Conservation (phyloP, 1,140 invertebrate genomes). For the Phenacoccus solenopsis region DNA sequence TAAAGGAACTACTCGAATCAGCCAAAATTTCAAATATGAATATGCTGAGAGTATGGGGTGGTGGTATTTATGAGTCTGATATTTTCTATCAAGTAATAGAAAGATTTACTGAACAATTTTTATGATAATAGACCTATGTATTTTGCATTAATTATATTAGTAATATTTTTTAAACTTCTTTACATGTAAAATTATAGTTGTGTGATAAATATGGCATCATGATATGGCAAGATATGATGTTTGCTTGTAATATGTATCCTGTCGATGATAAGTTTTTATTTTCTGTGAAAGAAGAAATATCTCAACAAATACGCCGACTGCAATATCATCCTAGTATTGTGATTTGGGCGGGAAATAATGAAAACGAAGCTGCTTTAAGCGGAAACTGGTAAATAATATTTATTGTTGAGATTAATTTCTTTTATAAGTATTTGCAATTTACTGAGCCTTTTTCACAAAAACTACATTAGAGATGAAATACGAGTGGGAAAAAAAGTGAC, state of each 20-base stretch:
- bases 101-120: no score
- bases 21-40: conserved; percentile 77
- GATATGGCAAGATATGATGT: conserved; percentile 94
- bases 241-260: conserved; percentile 94
- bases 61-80: conserved; percentile 87
- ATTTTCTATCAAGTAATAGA: conserved; percentile 74
- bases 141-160: background rate
- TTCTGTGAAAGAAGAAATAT: conserved; percentile 62
- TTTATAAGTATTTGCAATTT: no score
- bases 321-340: conserved; percentile 81
- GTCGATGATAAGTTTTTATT: conserved; percentile 53
- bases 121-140: no score
- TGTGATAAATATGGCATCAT: conserved; percentile 70
- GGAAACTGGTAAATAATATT: conserved; percentile 54
- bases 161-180: background rate
- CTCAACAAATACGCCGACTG: conserved; percentile 69
- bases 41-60: conserved; percentile 93
- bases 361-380: conserved; percentile 84
- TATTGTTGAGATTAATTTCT: background rate
- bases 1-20: conserved; percentile 50
- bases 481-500: no score
- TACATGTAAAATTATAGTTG: conserved; percentile 27
- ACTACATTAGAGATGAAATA: no score
- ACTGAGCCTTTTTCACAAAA: no score
- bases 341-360: conserved; percentile 91